phyloP scores from a whole-genome alignment of 2,113 vertebrate genomes.

The Rhynchomys soricoides region DNA sequence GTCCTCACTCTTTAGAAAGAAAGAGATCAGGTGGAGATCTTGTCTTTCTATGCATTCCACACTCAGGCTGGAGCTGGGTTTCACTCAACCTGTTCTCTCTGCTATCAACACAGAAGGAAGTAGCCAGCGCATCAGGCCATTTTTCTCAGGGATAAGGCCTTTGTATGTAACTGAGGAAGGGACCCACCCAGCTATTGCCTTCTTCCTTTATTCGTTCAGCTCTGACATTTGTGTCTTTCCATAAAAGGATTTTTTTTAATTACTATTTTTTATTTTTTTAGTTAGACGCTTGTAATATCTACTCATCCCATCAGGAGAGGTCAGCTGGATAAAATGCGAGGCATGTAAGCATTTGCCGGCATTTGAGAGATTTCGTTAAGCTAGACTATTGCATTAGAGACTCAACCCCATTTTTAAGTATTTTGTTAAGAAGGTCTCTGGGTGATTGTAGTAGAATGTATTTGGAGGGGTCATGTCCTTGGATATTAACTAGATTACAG shows the following conservation, averaged over 20 bases:
- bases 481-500: constrained; percentile 46
- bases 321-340: constrained; percentile 64
- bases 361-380: constrained; percentile 69
- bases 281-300: constrained; percentile 20
- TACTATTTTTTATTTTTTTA: neutral
- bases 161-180: neutral
- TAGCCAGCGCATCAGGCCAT: neutral
- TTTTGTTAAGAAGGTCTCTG: constrained; percentile 68
- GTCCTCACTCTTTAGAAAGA: neutral
- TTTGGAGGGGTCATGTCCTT: constrained; percentile 30
- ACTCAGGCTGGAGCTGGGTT: neutral
- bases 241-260: constrained; percentile 31
- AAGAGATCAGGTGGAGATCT: neutral
- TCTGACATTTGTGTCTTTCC: neutral
- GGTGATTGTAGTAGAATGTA: constrained; percentile 38
- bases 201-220: neutral
- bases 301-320: constrained; percentile 67
- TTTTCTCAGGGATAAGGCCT: neutral
- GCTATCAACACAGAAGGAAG: constrained; percentile 1
- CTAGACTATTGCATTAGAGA: constrained; percentile 64
- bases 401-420: constrained; percentile 61
- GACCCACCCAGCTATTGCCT: accelerated
- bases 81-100: neutral
- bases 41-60: neutral
- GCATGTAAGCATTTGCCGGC: constrained; percentile 45